Evolutionary conservation across 2,888 invertebrate species (phyloP), one percentile per base, ranked within the genome.

Genomic region (Noctua janthe): DNA sequence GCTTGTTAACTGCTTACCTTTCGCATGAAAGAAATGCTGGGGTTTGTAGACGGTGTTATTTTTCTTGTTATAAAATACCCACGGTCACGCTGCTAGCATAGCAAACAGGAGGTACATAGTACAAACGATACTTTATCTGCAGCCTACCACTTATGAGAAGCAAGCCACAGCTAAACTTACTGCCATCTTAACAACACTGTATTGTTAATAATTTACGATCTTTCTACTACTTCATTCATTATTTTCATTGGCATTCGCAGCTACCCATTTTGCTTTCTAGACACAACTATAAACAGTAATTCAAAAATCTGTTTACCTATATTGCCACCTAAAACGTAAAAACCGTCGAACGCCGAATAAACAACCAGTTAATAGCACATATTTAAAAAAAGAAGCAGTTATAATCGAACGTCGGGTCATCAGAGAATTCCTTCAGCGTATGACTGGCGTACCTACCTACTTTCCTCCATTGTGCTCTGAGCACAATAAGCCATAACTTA

Each of bases 401-500:
- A 72, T 66, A 77, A 74, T 47, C 71, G 49, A 66, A 8, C 70
- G 67, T 64, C 47, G 49, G 72, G 71, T 78, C 56, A 49, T 81
- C 73, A 51, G 43, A 43, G 35, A 29, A 70, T 69, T 83, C 74
- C 67, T 56, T 15, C 71, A 47, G 71, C 49, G 75, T 59, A 20
- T 67, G 23, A 23, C 11, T 13, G 71, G 15, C 13, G 67, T 29
- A 72, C n/a, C 54, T 51, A 66, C 62, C 72, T 29, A 75, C 80
- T 71, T 84, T 67, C 76, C 74, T 11, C 74, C 86, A 86, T 85
- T 85, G 85, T 83, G 39, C 76, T 74, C 77, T 88, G 88, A 90
- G 82, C 88, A 94, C 94, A 94, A 94, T 94, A 91, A 89, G 91
- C 92, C 90, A 94, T 94, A 92, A 92, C 91, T 94, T 93, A 87